Percentiles rank a stretch among this genome's conserved stretches.
These are phyloP conservation scores for Siniperca obscura DNA, from an alignment of 2,797 vertebrate genomes.

Conservation along the genomic window DNA sequence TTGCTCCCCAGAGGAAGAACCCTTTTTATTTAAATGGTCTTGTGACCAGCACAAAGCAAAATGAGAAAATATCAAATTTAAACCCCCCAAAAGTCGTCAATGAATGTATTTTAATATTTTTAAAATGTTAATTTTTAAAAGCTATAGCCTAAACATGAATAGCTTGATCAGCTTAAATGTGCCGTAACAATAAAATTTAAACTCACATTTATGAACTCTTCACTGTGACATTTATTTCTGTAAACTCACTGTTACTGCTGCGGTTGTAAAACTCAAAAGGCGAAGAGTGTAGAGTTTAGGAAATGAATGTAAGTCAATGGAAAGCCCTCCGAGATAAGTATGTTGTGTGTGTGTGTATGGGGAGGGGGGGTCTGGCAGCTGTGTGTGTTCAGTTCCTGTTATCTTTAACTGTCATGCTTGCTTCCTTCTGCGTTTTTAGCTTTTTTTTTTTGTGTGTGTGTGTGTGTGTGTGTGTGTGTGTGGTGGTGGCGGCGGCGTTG, in stretches of 20 bases:
- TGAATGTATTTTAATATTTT: no score
- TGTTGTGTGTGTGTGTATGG: slow-evolving; percentile 10
- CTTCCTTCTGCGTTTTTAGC: slow-evolving; percentile 64
- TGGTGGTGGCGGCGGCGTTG: not conserved
- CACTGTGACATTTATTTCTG: not conserved
- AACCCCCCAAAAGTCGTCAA: not conserved
- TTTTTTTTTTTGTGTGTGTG: slow-evolving; percentile 10
- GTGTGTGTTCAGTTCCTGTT: slow-evolving; percentile 73
- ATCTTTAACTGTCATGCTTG: slow-evolving; percentile 72
- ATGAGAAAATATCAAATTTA: not conserved
- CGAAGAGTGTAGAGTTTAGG: slow-evolving; percentile 32
- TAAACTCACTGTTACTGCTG: not conserved
- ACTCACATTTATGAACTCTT: not conserved
- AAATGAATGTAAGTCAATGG: slow-evolving; percentile 43
- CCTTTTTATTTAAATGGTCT: not conserved
- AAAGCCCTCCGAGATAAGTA: slow-evolving; percentile 40
- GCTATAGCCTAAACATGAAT: not conserved
- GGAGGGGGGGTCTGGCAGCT: slow-evolving; percentile 44
- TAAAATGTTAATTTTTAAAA: not conserved
- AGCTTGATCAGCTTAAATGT: not conserved
- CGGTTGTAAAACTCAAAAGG: no score
- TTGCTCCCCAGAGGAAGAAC: slow-evolving; percentile 1
- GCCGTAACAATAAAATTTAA: not conserved
- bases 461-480: not conserved
- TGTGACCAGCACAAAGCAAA: not conserved